phyloP scores from a whole-genome alignment of 2,113 vertebrate species.

The Bujurquina vittata region DNA sequence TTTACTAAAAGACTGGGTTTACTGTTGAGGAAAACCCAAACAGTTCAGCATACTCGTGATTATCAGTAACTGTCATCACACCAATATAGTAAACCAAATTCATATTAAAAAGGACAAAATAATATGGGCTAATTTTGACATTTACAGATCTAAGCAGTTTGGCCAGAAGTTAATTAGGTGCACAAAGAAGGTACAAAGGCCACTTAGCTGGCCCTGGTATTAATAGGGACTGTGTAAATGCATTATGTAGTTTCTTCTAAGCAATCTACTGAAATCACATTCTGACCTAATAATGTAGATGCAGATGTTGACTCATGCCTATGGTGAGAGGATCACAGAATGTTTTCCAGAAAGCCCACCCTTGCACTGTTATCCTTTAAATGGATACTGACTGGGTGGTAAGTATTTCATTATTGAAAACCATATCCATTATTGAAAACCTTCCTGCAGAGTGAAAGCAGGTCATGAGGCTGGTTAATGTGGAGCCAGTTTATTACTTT shows the following conservation, averaged over 20 bases:
- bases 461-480: not conserved
- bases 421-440: not conserved
- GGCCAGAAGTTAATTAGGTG: no score
- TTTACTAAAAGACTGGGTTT: not conserved
- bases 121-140: not conserved
- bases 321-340: not conserved
- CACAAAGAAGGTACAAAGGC: no score
- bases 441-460: not conserved
- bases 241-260: not conserved
- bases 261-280: not conserved
- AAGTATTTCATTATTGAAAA: not conserved
- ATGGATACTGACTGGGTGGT: not conserved
- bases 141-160: not conserved
- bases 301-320: not conserved
- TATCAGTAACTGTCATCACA: no score
- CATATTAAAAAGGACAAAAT: not conserved
- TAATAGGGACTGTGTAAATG: not conserved
- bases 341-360: not conserved
- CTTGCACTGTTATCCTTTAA: not conserved
- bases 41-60: not conserved
- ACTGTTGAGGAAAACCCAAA: not conserved
- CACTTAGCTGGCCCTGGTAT: not conserved
- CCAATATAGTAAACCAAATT: not conserved
- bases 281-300: not conserved
- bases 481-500: not conserved